Percentiles rank a stretch among this genome's conserved stretches.
These are phyloP conservation scores for Buathra laborator DNA, from an alignment of 2,888 invertebrate genomes.

Conservation along the genomic window DNA sequence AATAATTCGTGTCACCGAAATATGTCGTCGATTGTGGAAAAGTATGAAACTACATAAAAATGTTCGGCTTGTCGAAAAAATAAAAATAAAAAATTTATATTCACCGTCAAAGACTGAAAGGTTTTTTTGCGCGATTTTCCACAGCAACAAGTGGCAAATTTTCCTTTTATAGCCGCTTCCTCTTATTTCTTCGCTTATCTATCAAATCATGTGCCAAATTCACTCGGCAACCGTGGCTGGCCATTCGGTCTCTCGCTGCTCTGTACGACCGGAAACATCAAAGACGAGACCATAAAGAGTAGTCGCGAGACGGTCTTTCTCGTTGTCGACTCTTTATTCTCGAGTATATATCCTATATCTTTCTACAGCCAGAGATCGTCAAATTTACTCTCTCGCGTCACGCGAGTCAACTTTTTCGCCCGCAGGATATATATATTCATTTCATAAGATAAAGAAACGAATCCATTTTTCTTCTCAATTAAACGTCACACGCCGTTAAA, in stretches of 20 bases:
- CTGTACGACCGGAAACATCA: slow-evolving; percentile 57
- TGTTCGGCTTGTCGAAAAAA: background rate
- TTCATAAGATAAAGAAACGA: background rate
- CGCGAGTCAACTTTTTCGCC: background rate
- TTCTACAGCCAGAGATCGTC: slow-evolving; percentile 23
- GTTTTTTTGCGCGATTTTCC: slow-evolving; percentile 12
- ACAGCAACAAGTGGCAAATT: slow-evolving; percentile 55
- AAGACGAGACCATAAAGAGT: slow-evolving; percentile 43
- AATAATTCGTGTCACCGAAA: background rate
- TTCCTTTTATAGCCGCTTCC: background rate
- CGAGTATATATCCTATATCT: slow-evolving; percentile 1
- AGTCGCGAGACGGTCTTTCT: background rate
- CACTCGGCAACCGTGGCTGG: slow-evolving; percentile 31
- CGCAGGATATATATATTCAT: background rate
- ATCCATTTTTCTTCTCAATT: background rate
- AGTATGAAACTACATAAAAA: background rate
- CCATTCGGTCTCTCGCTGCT: background rate
- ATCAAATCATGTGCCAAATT: slow-evolving; percentile 53
- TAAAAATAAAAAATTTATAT: background rate
- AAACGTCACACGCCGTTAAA: slow-evolving; percentile 8
- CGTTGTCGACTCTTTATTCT: slow-evolving; percentile 37
- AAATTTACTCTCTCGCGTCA: slow-evolving; percentile 29
- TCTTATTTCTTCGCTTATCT: slow-evolving; percentile 31
- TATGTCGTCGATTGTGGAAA: background rate
- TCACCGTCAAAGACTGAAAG: background rate